Evolutionary conservation across 1,140 invertebrate genomes (phyloP), one percentile per base, ranked within the genome.

Genomic region (Phthorimaea operculella): DNA sequence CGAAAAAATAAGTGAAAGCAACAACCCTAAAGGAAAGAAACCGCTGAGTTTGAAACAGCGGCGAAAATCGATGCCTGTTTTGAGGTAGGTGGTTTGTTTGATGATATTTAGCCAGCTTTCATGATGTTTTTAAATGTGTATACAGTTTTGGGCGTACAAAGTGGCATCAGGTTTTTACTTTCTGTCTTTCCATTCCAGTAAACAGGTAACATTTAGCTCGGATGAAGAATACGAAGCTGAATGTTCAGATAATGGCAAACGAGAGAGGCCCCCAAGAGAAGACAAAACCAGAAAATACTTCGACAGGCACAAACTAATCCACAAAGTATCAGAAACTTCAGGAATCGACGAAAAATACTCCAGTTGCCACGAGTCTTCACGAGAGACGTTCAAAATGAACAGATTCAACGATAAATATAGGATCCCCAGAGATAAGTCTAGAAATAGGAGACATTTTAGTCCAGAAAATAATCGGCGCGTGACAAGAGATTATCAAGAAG

Each of bases 211-310:
- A 51, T 70, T 65, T 28, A 73, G 70, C 62, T 71, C 75, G 11
- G 72, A 78, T 55, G 78, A 81, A 56, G 76, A 78, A 52, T 33
- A 33, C 48, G 57, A 72, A 59, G 52, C 58, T n/a, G 18, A 50
- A 47, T 49, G 52, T 2, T 48, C n/a, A 16, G 15, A 51, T 33
- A 53, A 53, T 28, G 9, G 33, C 12, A 47, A 59, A 50, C 28
- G 14, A 28, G 48, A 28, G 10, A 28, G 21, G 18, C 48, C 17
- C 1, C 9, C 15, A 50, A 50, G 21, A 50, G 48, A 21, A 28
- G 48, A 33, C 14, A 50, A 50, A 28, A 33, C 4, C 15, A 50
- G 48, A 33, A 28, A 28, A 50, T 11, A 28, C n/a, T 28, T 12
- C 10, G 21, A 50, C 18, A 50, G 21, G 21, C 12, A 50, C 39